Evolutionary conservation across 2,888 invertebrate species (phyloP), one percentile per base, ranked within the genome.

Genomic region (Oligia fasciuncula): DNA sequence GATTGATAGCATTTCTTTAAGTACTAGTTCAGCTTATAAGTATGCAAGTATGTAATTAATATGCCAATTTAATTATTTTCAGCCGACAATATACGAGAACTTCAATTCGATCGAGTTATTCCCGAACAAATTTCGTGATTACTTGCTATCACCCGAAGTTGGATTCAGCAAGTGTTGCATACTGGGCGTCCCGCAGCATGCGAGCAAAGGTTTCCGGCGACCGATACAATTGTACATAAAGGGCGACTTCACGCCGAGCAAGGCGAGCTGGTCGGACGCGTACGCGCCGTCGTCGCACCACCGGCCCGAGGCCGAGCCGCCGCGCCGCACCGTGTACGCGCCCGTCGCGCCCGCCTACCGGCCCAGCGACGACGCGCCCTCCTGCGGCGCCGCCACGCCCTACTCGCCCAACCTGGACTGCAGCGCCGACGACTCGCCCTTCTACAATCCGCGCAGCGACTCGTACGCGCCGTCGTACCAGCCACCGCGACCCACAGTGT

Each of bases 51-150:
- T 46, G 46, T 54, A 14, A 40, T 40, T 46, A 75, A 70, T 60
- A 60, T 62, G 13, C 40, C n/a, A 76, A 63, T 76, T 75, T 80
- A 77, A 76, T 81, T 86, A 66, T 79, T 97, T 97, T 46, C 97
- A 99, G 99, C 98, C 98, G 91, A 98, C 98, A 19, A 99, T 99
- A 86, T 98, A 98, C 93, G 98, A 98, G 91, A 99, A 98, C 94
- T 99, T 98, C 97, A 98, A 98, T 90, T 97, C 97, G 75, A 99
- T 99, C 88, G 98, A 98, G 93, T 97, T 99, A 92, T 98, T 98
- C 90, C 99, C 99, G 13, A 98, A 99, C 90, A 98, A 98, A 92
- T 99, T 99, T 94, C 98, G 98, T 73, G 99, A 99, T 92, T 99
- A 98, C 95, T 97, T 99, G 62, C 97, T 99, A 6, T 98, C 98